Percentiles rank a stretch among this genome's conserved stretches.
Conservation (phyloP, 1,140 invertebrate genomes). For the Proales similis region DNA sequence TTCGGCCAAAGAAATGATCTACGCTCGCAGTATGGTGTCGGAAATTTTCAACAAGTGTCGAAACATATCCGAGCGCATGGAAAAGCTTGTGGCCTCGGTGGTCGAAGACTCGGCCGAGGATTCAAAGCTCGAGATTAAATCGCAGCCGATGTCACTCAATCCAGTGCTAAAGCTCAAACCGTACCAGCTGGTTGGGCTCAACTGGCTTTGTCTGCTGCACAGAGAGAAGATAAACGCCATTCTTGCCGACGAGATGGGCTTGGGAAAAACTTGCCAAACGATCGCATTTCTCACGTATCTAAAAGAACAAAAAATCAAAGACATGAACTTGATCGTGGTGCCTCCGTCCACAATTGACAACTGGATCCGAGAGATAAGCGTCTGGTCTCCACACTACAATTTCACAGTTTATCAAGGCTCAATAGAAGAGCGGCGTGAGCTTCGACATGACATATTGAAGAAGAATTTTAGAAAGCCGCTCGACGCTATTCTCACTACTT, state of each 20-base stretch:
- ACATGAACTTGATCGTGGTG: conserved; percentile 90
- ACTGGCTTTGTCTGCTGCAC: conserved; percentile 97
- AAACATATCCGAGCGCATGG: conserved; percentile 53
- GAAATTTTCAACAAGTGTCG: conserved; percentile 56
- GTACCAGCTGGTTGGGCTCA: conserved; percentile 75
- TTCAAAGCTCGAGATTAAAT: conserved; percentile 45
- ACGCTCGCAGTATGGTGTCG: conserved; percentile 51
- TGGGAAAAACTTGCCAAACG: conserved; percentile 75
- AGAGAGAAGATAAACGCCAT: conserved; percentile 97
- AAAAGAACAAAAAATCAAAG: conserved; percentile 85
- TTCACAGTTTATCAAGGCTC: conserved; percentile 76
- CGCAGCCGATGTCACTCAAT: conserved; percentile 53
- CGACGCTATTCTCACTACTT: conserved; percentile 53
- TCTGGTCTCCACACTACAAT: conserved; percentile 90
- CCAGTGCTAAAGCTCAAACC: conserved; percentile 68
- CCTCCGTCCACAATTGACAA: conserved; percentile 98
- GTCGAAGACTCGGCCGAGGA: conserved; percentile 40
- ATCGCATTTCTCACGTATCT: conserved; percentile 92
- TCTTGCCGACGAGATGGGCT: conserved; percentile 99
- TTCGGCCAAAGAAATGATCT: conserved; percentile 48
- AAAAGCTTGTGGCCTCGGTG: conserved; percentile 51
- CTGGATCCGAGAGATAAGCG: conserved; percentile 98
- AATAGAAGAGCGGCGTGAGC: conserved; percentile 69
- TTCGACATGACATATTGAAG: conserved; percentile 68
- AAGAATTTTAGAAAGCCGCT: conserved; percentile 57